Evolutionary conservation across 2,888 invertebrate genomes (phyloP), one percentile per base, ranked within the genome.

Genomic region (Apodemia zela): DNA sequence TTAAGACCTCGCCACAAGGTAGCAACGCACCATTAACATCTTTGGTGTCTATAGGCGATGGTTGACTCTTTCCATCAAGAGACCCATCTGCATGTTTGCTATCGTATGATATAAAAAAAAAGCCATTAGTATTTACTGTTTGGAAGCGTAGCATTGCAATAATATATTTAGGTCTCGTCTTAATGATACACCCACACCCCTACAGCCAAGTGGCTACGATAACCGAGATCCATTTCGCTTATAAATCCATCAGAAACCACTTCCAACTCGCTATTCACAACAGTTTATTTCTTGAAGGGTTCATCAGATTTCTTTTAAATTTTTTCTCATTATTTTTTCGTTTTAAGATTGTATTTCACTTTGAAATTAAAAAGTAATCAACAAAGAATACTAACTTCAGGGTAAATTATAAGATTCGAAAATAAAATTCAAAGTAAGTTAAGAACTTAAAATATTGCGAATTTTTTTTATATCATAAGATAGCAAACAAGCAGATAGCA

Each of bases 171-270:
- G 17, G 17, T 8, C 10, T 49, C 49, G 10, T 49, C 18, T 49
- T 18, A 51, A 21, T 51, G 17, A 51, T 21, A 51, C 51, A 17
- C 17, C 51, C 17, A 4, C 10, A 57, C 13, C 33, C 11, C 38
- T n/a, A 17, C 17, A 33, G 7, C 49, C 3, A 49, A 62, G 58
- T 54, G 63, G 38, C 60, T 57, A 67, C 65, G 62, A 61, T 51
- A 67, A 60, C 42, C 42, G 29, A 60, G 66, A 67, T 63, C 64
- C 66, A 65, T 67, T 67, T 66, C 64, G 61, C 67, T 67, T 67
- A 67, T 65, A 63, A 69, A 66, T 63, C 66, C 65, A 69, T 69
- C 68, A 64, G 64, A 66, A 67, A 63, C 61, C 66, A 57, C 63
- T 67, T 66, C 58, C 63, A 54, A 63, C 58, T 70, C 15, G 60